These are phyloP conservation scores for Tenthredo livida DNA, from an alignment of 2,888 invertebrate species.

Conservation along the genomic window DNA sequence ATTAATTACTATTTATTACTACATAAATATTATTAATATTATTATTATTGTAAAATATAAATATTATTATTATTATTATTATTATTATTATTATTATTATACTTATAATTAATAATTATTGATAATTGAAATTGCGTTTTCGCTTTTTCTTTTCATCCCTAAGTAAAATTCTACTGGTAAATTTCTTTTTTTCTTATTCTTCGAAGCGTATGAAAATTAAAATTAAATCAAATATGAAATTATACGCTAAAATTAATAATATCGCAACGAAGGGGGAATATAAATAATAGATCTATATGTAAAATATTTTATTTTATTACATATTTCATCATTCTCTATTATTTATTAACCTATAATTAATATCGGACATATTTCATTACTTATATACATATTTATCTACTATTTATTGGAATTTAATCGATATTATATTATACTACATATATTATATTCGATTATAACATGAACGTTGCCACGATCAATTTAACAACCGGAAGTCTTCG, in stretches of 20 bases:
- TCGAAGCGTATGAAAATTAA: neutral
- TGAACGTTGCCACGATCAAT: neutral
- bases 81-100: neutral
- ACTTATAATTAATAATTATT: neutral
- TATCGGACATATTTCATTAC: conserved; percentile 47
- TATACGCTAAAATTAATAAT: neutral
- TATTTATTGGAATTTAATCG: conserved; percentile 43
- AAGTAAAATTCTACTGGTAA: neutral
- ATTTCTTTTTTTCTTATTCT: neutral
- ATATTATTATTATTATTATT: neutral
- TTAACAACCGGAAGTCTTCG: no score
- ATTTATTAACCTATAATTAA: neutral
- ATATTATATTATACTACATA: no score
- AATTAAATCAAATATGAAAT: neutral
- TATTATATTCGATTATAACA: neutral
- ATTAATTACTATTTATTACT: conserved; percentile 58
- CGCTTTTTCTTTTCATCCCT: neutral
- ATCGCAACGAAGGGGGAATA: no score
- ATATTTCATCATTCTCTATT: no score
- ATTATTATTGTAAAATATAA: conserved; percentile 63
- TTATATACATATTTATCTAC: no score
- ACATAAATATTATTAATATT: conserved; percentile 57
- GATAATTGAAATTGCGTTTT: neutral
- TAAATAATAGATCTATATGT: no score
- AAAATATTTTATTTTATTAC: neutral